Conservation (phyloP, 2,797 vertebrate genomes). For the Linurgus olivaceus region DNA sequence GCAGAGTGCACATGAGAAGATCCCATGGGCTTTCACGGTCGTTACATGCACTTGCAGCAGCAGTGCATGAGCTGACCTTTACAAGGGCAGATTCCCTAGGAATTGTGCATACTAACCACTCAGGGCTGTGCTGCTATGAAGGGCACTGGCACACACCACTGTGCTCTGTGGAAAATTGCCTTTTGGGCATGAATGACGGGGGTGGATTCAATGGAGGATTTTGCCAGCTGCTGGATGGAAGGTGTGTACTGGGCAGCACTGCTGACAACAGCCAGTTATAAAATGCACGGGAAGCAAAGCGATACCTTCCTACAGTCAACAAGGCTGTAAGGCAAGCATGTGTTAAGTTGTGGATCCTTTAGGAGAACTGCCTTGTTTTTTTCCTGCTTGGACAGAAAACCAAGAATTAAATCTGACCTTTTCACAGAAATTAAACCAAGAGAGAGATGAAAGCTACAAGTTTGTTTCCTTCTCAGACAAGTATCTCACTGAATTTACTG, state of each 20-base stretch:
- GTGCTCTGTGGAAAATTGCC: neutral
- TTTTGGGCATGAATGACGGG: neutral
- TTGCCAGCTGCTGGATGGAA: neutral
- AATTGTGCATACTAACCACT: neutral
- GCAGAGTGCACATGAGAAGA: neutral
- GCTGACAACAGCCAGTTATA: neutral
- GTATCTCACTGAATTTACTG: slow-evolving; percentile 2
- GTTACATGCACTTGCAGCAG: neutral
- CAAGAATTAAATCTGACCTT: slow-evolving; percentile 12
- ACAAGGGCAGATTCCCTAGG: neutral
- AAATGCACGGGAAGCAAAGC: fast-evolving
- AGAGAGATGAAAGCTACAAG: neutral
- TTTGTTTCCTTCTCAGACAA: neutral
- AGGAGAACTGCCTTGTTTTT: neutral
- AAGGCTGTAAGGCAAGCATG: neutral
- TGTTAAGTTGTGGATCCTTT: neutral
- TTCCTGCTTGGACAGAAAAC: neutral
- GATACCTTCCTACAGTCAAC: neutral
- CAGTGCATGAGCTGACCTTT: slow-evolving; percentile 5
- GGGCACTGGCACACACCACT: neutral
- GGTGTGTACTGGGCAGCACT: neutral
- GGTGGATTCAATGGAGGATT: neutral
- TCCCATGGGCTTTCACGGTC: neutral
- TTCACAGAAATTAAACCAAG: neutral
- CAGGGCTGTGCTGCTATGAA: neutral